Evolutionary conservation across 1,140 invertebrate genomes (phyloP).

Genomic region (Bombus soroeensis): DNA sequence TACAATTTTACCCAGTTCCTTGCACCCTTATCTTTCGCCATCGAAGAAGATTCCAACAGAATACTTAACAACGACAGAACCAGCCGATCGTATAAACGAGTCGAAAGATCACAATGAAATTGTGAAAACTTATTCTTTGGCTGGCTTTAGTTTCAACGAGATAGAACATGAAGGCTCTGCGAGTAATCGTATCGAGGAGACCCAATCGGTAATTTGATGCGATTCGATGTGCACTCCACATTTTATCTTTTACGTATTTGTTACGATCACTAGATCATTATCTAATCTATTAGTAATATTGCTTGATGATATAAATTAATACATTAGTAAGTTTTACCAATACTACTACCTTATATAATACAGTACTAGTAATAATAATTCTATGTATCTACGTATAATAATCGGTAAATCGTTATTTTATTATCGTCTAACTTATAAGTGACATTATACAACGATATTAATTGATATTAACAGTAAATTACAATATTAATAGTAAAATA

Average conservation of each 20-base stretch:
- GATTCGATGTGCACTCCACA: not conserved
- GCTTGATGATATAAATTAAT: not conserved
- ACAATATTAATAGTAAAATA: not conserved
- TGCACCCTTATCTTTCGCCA: slow-evolving; percentile 83
- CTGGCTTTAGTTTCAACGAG: slow-evolving; percentile 72
- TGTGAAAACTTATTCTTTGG: slow-evolving; percentile 54
- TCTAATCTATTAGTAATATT: not conserved
- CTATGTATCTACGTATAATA: no score
- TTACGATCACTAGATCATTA: no score
- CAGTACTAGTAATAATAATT: no score
- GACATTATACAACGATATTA: not conserved
- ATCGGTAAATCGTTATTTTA: no score
- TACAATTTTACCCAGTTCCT: slow-evolving; percentile 71
- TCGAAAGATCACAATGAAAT: slow-evolving; percentile 55
- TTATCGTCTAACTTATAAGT: not conserved
- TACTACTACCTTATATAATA: no score
- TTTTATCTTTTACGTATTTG: not conserved
- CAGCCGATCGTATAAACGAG: slow-evolving; percentile 65
- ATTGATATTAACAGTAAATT: not conserved
- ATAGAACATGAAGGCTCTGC: slow-evolving; percentile 84
- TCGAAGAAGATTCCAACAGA: slow-evolving; percentile 90
- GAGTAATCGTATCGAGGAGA: slow-evolving; percentile 73
- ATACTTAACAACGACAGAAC: slow-evolving; percentile 87
- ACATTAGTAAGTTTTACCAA: not conserved
- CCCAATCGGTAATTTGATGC: slow-evolving; percentile 36